Percentiles rank a stretch among this genome's conserved stretches.
Conservation (phyloP, 92 coral and sea anemone genomes). For the Nematostella vectensis region DNA sequence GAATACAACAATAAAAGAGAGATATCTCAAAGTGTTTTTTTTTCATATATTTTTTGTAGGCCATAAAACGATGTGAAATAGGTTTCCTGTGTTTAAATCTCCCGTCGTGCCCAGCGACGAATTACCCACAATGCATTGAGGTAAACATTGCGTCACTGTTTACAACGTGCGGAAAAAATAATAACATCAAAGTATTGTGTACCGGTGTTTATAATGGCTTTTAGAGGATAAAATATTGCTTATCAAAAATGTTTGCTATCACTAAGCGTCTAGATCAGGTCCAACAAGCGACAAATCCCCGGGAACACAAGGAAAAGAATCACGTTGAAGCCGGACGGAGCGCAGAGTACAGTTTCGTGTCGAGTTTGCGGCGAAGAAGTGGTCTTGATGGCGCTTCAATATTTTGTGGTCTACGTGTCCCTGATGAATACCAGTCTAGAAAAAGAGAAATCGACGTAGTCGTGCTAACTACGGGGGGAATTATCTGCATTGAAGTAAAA, state of each 20-base stretch:
- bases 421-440: constrained; percentile 86
- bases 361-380: constrained; percentile 48
- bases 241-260: constrained; percentile 69
- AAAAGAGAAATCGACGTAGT: constrained; percentile 89
- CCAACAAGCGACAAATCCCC: constrained; percentile 78
- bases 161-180: constrained; percentile 25
- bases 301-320: constrained; percentile 72
- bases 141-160: constrained; percentile 75
- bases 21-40: no score
- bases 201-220: constrained; percentile 1
- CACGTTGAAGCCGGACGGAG: constrained; percentile 86
- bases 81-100: no score
- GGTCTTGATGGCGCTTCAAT: constrained; percentile 63
- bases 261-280: constrained; percentile 86
- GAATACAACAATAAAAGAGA: no score
- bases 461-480: constrained; percentile 59
- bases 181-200: background rate
- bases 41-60: no score
- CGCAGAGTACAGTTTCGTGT: constrained; percentile 75
- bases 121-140: constrained; percentile 32
- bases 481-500: constrained; percentile 78
- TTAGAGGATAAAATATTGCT: background rate
- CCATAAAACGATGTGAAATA: no score
- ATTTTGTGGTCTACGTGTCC: constrained; percentile 87
- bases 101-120: constrained; percentile 1